Conservation (phyloP, 1,140 invertebrate species). For the Chionoecetes opilio region DNA sequence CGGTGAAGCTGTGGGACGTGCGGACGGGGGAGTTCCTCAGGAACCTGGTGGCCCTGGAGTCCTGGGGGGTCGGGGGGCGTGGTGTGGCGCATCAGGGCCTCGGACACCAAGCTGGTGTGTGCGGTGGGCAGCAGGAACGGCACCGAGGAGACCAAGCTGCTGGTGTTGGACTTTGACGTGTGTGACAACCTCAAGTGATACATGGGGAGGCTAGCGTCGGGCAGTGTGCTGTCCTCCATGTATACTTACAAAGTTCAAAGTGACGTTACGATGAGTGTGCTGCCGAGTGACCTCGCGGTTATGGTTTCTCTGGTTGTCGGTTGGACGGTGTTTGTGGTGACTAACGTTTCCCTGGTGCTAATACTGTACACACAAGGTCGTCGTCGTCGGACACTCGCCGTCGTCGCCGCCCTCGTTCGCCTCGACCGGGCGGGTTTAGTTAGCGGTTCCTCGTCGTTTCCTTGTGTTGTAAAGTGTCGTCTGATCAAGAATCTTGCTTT, state of each 20-base stretch:
- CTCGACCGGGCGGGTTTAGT: conserved; percentile 45
- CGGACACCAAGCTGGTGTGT: conserved; percentile 98
- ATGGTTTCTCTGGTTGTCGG: conserved; percentile 72
- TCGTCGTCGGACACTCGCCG: conserved; percentile 33
- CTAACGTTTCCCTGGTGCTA: conserved; percentile 78
- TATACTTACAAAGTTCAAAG: conserved; percentile 78
- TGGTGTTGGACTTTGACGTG: conserved; percentile 98
- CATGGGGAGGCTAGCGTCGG: conserved; percentile 71
- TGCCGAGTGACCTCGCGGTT: conserved; percentile 72
- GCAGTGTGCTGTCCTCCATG: conserved; percentile 66
- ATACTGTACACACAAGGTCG: conserved; percentile 68
- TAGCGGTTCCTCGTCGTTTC: conserved; percentile 33
- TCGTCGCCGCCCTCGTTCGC: conserved; percentile 12
- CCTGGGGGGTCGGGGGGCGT: conserved; percentile 99
- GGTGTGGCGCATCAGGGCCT: conserved; percentile 98
- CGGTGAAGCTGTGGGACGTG: conserved; percentile 99
- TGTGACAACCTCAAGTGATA: conserved; percentile 79
- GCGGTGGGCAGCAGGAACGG: conserved; percentile 96
- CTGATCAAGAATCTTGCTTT: background rate
- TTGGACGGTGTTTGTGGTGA: conserved; percentile 77
- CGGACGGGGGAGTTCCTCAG: conserved; percentile 88
- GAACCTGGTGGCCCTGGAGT: conserved; percentile 85
- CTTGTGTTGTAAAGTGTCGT: conserved; percentile 51
- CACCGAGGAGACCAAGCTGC: conserved; percentile 99
- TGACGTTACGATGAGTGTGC: conserved; percentile 73